Evolutionary conservation across 2,797 vertebrate genomes (phyloP).

Genomic region (Anisognathus igniventris): DNA sequence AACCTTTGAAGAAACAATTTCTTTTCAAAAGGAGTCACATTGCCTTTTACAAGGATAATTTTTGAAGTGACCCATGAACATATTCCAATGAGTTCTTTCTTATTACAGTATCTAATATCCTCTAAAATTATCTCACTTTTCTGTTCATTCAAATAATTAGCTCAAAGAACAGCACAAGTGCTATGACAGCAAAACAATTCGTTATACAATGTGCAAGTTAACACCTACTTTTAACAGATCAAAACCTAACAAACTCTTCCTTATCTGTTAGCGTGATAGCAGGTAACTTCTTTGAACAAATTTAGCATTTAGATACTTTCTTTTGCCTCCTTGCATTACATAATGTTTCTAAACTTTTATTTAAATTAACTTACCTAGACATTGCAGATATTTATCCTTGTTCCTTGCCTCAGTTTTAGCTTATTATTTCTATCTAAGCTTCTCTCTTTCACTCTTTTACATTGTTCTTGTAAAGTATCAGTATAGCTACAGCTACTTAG

Average conservation of each 20-base stretch:
- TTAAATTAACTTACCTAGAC: not conserved
- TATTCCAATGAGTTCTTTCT: not conserved
- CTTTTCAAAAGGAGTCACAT: constrained; percentile 31
- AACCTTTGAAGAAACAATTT: constrained; percentile 48
- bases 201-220: not conserved
- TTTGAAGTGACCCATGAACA: constrained; percentile 19
- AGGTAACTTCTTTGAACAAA: not conserved
- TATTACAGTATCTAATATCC: not conserved
- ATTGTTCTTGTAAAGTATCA: not conserved
- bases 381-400: not conserved
- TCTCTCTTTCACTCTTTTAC: not conserved
- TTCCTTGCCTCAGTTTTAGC: not conserved
- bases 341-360: not conserved
- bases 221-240: not conserved
- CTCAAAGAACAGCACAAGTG: not conserved
- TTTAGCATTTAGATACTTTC: not conserved
- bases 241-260: constrained; percentile 4
- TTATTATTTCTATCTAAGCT: not conserved
- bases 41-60: constrained; percentile 29
- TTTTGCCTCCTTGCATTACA: not conserved
- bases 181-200: not conserved
- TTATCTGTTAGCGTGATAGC: not conserved
- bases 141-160: not conserved
- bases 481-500: not conserved
- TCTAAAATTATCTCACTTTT: constrained; percentile 24